Base-by-base conservation (phyloP, 2,113 vertebrate genomes). In the Nerophis lumbriciformis region DNA sequence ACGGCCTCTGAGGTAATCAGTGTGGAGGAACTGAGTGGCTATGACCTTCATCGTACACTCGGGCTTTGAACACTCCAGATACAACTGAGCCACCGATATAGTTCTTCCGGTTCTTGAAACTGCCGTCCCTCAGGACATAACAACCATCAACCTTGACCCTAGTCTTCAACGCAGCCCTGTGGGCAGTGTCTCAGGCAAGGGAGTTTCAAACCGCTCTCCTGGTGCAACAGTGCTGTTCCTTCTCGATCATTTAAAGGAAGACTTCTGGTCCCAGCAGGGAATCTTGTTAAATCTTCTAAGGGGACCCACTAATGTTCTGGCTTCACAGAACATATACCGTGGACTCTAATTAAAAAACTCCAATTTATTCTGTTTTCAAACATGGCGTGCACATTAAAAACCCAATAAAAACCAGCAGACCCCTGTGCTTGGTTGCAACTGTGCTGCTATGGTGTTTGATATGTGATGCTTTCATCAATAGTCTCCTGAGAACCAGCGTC, bases 271-370 rank as follows among this genome's bases (percentile, higher is more conserved):
- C 68, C 79, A 84, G 82, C 78, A 81, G 71, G 82, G 63, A 64
- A 71, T 53, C 79, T 79, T 88, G 85, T 84, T 87, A 89, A 88
- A 82, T 88, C 83, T 87, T 84, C 70, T 75, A 73, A 83, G 76
- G 65, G 64, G 71, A 78, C 79, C 63, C 66, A 76, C 78, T 81
- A 54, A 78, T 80, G 73, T 79, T 79, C 75, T 66, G 55, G 66
- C 61, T 49, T 82, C 64, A 73, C 57, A 71, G 71, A 81, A 80
- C 77, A 83, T 67, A 82, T 62, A 78, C 80, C 75, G 73, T 76
- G 65, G 71, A 81, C 73, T 73, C 50, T 78, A 70, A 87, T 82
- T 85, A 76, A 79, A 83, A 77, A 59, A 79, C 28, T 28, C 28
- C 28, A 77, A 79, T 66, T 51, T 9, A 9, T 83, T 63, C 72